Evolutionary conservation across 2,797 vertebrate species (phyloP).

Genomic region (Leuciscus waleckii): DNA sequence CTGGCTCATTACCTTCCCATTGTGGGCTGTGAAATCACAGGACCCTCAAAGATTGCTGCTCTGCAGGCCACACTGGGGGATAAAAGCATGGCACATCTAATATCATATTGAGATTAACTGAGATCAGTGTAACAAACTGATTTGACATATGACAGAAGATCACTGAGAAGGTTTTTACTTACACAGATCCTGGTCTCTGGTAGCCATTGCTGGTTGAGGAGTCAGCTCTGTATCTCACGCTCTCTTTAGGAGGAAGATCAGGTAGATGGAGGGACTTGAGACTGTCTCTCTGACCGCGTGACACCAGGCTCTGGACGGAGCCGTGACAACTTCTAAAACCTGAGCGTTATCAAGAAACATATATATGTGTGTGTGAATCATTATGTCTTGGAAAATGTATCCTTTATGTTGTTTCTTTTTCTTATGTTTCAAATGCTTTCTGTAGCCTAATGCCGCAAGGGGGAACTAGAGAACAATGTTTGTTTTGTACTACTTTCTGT

Average conservation of each 20-base stretch:
- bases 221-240: conserved; percentile 78
- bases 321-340: conserved; percentile 93
- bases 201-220: conserved; percentile 89
- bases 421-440: not conserved
- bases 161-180: conserved; percentile 69
- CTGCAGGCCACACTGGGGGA: conserved; percentile 84
- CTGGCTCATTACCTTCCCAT: conserved; percentile 79
- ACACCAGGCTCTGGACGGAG: conserved; percentile 92
- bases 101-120: not conserved
- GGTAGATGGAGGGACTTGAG: conserved; percentile 79
- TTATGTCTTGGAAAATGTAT: not conserved
- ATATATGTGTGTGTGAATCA: not conserved
- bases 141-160: not conserved
- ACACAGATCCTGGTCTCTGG: conserved; percentile 92
- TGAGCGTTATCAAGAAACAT: conserved; percentile 60
- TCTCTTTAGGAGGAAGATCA: conserved; percentile 84
- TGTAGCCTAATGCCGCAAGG: not conserved
- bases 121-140: not conserved
- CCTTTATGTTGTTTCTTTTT: not conserved
- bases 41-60: conserved; percentile 88
- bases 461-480: not conserved
- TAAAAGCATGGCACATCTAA: conserved; percentile 22
- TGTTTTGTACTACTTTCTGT: not conserved
- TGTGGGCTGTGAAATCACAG: conserved; percentile 82
- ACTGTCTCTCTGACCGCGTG: conserved; percentile 84